A percentile compares a stretch with the other conserved stretches of the same genome.
phyloP scores from a whole-genome alignment of 2,797 vertebrate genomes.

The Schizopygopsis malacanthus region DNA sequence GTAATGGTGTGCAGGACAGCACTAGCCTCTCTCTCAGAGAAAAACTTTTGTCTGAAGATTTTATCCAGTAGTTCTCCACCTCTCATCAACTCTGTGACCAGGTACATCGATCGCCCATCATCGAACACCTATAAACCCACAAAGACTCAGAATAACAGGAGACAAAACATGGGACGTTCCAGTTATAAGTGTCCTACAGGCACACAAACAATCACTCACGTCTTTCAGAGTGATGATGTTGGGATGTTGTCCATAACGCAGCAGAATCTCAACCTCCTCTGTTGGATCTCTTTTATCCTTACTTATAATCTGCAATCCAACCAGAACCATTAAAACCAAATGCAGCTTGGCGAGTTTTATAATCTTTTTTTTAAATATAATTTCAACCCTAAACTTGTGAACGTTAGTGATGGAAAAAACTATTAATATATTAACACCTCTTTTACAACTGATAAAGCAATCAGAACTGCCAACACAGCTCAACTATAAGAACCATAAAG shows the following conservation, averaged over 20 bases:
- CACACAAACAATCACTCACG: constrained; percentile 69
- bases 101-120: constrained; percentile 83
- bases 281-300: constrained; percentile 87
- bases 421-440: neutral
- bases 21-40: constrained; percentile 85
- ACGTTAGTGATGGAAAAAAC: neutral
- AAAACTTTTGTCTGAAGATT: constrained; percentile 86
- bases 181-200: constrained; percentile 65
- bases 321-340: constrained; percentile 4
- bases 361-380: neutral
- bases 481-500: neutral
- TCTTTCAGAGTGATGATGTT: constrained; percentile 89
- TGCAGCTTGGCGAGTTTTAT: neutral
- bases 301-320: constrained; percentile 82
- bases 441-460: neutral
- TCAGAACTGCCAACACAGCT: neutral
- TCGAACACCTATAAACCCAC: constrained; percentile 79
- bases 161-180: constrained; percentile 65
- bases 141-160: constrained; percentile 5
- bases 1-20: constrained; percentile 84
- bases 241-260: constrained; percentile 86
- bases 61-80: constrained; percentile 86
- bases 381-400: neutral
- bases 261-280: constrained; percentile 88
- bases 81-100: constrained; percentile 88